Evolutionary conservation across 2,797 vertebrate species (phyloP), one percentile per base, ranked within the genome.

Genomic region (Xenopus petersii): DNA sequence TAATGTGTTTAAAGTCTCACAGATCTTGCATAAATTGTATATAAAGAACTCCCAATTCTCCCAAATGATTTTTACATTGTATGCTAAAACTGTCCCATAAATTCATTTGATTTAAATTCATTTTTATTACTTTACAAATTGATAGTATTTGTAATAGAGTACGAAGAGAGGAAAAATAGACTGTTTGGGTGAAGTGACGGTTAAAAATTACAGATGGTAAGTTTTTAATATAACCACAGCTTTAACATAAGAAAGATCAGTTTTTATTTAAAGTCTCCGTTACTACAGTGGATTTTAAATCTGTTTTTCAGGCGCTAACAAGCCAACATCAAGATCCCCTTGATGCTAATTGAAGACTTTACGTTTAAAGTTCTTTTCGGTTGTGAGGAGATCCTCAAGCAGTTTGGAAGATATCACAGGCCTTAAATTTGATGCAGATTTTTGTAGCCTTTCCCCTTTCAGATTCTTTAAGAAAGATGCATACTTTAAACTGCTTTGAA

Each of bases 241-340:
- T 26, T 10, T 26, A 26, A 26, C 9, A 33, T 63, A 72, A 70
- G 24, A 71, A 65, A 67, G 33, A 77, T 55, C 33, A 42, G 21
- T 48, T 75, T 70, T 48, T 26, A 49, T 75, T 70, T 70, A 12
- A 67, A 71, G 64, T 71, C 69, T 72, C 64, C 51, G 64, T 77
- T 77, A 77, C 75, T 77, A 77, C 69, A 77, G 70, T 60, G 64
- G 75, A 65, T 77, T 63, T 77, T 77, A 72, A 77, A 77, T 77
- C 69, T 77, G 75, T 72, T 77, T 77, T 77, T 55, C 75, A 77
- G 75, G 75, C 56, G 67, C 71, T 77, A 72, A 67, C 75, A 63
- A 48, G 75, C 75, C 75, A 77, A 72, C 75, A 77, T 64, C 21
- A 71, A 54, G 75, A 63, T 65, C 69, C 70, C 64, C 47, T 71